phyloP scores from a whole-genome alignment of 2,113 vertebrate species.

The Leptodactylus fuscus region DNA sequence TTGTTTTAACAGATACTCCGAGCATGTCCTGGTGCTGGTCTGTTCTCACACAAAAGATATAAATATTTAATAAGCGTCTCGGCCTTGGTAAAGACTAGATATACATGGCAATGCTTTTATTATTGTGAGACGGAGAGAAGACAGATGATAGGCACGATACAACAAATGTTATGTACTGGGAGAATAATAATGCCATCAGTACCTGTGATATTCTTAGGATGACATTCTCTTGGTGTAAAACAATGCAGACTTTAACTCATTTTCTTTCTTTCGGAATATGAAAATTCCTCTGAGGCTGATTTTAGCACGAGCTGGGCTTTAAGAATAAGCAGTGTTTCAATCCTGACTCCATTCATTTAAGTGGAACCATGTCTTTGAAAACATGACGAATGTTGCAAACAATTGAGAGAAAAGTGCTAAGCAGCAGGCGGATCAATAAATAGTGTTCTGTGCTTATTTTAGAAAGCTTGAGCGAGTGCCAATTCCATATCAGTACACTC shows the following conservation, averaged over 20 bases:
- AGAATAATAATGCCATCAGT: slow-evolving; percentile 20
- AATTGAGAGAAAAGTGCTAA: neutral
- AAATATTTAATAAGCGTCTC: slow-evolving; percentile 35
- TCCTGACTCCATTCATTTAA: neutral
- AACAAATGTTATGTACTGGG: slow-evolving; percentile 26
- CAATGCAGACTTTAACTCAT: slow-evolving; percentile 42
- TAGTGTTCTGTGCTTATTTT: neutral
- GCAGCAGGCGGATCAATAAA: neutral
- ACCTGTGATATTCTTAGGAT: slow-evolving; percentile 37
- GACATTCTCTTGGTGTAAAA: slow-evolving; percentile 28
- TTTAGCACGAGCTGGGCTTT: neutral
- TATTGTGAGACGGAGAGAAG: slow-evolving; percentile 1
- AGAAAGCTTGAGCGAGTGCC: slow-evolving; percentile 20
- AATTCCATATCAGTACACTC: neutral
- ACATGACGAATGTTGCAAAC: neutral
- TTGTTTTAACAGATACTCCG: neutral
- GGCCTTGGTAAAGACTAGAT: slow-evolving; percentile 24
- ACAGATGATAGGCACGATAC: slow-evolving; percentile 37
- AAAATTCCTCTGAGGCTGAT: neutral
- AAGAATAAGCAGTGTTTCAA: neutral
- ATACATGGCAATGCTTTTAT: slow-evolving; percentile 26
- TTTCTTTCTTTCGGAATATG: slow-evolving; percentile 12
- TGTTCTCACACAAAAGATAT: slow-evolving; percentile 14
- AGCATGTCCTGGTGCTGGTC: slow-evolving; percentile 26
- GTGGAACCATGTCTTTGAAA: slow-evolving; percentile 14